phyloP scores from a whole-genome alignment of 2,888 invertebrate genomes.

The Drosophila kanekoi region DNA sequence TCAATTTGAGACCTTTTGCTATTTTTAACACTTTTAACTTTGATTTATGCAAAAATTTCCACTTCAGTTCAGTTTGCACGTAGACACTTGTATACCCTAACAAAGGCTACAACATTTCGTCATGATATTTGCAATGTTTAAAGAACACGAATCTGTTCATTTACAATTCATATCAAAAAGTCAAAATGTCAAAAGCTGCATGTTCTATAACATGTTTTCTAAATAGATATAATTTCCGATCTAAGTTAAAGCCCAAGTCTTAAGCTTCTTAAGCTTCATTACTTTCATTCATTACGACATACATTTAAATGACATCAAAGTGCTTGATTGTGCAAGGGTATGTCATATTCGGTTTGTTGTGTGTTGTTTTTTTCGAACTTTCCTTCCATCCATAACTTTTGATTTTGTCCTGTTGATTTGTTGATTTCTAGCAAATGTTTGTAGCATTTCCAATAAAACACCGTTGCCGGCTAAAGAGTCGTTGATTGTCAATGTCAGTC shows the following conservation, averaged over 20 bases:
- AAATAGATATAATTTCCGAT: too few species aligned
- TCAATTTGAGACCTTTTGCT: constrained; percentile 72
- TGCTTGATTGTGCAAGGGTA: background rate
- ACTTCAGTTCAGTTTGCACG: constrained; percentile 73
- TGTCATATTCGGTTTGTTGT: background rate
- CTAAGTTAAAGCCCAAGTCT: too few species aligned
- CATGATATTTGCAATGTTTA: background rate
- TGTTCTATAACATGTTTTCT: too few species aligned
- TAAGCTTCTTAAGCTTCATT: too few species aligned
- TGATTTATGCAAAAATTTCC: constrained; percentile 79
- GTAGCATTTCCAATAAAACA: constrained; percentile 61
- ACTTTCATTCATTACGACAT: too few species aligned
- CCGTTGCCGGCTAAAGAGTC: constrained; percentile 10
- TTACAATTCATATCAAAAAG: too few species aligned
- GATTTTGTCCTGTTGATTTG: constrained; percentile 63
- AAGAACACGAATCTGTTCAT: background rate
- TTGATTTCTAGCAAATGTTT: constrained; percentile 77
- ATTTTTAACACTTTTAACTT: constrained; percentile 79
- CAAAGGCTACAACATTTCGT: background rate
- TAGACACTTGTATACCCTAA: constrained; percentile 32
- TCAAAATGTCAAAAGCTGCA: too few species aligned
- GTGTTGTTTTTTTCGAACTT: background rate
- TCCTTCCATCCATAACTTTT: background rate
- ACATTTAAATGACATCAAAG: too few species aligned
- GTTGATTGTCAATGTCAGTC: constrained; percentile 48